Conservation (phyloP, 2,888 invertebrate genomes). For the Eucera pruinosa region DNA sequence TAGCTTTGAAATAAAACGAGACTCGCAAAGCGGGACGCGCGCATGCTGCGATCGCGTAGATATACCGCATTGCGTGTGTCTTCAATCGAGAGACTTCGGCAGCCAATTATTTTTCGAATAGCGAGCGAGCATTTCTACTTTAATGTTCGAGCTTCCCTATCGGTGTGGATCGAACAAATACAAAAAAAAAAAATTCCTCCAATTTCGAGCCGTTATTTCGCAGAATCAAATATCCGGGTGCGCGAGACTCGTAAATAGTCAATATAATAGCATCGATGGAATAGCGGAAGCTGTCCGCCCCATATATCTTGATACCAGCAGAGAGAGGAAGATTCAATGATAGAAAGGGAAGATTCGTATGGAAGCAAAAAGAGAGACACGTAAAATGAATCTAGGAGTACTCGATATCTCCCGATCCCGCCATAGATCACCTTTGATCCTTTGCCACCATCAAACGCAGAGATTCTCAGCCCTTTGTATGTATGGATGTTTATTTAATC, state of each 20-base stretch:
- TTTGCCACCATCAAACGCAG: neutral
- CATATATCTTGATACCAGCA: conserved; percentile 7
- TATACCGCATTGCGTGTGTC: no score
- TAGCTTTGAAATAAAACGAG: conserved; percentile 35
- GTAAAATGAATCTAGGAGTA: conserved; percentile 30
- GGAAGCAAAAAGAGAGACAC: conserved; percentile 7
- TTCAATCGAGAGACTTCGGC: neutral
- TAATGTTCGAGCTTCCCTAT: neutral
- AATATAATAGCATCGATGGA: conserved; percentile 28
- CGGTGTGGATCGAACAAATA: neutral
- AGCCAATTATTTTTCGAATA: conserved; percentile 25
- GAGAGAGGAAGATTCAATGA: neutral
- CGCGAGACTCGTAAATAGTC: conserved; percentile 30
- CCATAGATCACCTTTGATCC: neutral
- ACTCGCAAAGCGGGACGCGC: neutral
- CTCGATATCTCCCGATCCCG: conserved; percentile 48
- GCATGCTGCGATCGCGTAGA: neutral
- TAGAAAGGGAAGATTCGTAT: neutral
- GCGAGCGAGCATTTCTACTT: conserved; percentile 24
- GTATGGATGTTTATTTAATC: no score
- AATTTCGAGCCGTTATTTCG: conserved; percentile 32
- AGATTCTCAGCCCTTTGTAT: neutral
- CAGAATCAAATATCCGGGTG: conserved; percentile 43
- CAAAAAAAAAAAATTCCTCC: conserved; percentile 6
- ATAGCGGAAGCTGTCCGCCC: conserved; percentile 14